These are phyloP conservation scores for Pantelozetes paolii DNA, from an alignment of 2,888 invertebrate species.

Conservation along the genomic window DNA sequence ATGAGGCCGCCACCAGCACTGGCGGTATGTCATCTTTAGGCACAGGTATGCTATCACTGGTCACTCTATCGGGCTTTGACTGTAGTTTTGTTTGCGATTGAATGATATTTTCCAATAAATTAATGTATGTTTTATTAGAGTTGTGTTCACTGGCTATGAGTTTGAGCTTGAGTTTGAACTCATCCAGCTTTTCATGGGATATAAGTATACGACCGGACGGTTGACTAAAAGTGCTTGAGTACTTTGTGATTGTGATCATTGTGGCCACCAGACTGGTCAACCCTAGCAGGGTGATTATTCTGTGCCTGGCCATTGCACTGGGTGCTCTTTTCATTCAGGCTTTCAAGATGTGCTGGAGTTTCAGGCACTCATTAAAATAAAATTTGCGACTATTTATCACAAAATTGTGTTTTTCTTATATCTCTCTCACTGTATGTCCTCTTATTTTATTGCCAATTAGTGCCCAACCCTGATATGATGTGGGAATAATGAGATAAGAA, in stretches of 20 bases:
- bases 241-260: conserved; percentile 16
- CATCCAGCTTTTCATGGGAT: neutral
- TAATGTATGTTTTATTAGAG: neutral
- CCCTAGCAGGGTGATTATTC: conserved; percentile 31
- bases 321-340: no score
- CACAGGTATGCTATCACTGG: neutral
- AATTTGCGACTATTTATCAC: no score
- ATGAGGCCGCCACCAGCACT: neutral
- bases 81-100: neutral
- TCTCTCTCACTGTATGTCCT: no score
- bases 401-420: no score
- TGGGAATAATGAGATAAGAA: no score
- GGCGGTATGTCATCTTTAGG: neutral
- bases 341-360: no score
- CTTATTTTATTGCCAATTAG: no score
- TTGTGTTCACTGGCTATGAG: conserved; percentile 2
- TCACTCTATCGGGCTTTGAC: neutral
- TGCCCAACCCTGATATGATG: no score
- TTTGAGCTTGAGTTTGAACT: neutral
- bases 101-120: conserved; percentile 11
- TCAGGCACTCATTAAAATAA: no score
- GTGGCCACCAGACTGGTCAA: conserved; percentile 36
- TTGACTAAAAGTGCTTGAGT: neutral
- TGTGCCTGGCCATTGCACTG: conserved; percentile 23
- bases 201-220: neutral